These are phyloP conservation scores for Mesochorus sp. DNA, from an alignment of 2,888 invertebrate genomes.

Conservation along the genomic window DNA sequence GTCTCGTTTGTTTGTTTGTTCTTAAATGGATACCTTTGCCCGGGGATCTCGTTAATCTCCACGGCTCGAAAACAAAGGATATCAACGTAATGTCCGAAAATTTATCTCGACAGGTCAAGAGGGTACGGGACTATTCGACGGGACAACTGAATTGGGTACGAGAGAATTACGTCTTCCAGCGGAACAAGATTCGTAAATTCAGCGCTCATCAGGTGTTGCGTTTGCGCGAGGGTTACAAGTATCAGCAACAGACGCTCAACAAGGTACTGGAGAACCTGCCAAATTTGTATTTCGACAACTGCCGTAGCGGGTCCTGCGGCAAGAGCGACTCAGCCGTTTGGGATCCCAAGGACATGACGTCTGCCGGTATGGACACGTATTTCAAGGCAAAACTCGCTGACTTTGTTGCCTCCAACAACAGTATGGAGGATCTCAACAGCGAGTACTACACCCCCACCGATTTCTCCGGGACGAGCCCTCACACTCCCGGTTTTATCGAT, in stretches of 20 bases:
- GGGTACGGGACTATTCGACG: constrained; percentile 95
- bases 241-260: constrained; percentile 96
- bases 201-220: constrained; percentile 95
- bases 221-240: constrained; percentile 95
- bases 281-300: constrained; percentile 95
- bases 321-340: constrained; percentile 89
- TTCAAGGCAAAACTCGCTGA: constrained; percentile 87
- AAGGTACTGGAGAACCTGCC: constrained; percentile 97
- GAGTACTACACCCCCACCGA: constrained; percentile 93
- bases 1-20: too few relatives aligned
- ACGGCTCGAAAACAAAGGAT: not conserved
- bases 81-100: constrained; percentile 27
- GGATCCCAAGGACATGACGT: constrained; percentile 84
- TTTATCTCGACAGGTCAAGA: constrained; percentile 87
- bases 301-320: constrained; percentile 92
- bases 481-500: constrained; percentile 79
- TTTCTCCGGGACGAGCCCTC: constrained; percentile 83
- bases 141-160: constrained; percentile 96
- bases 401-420: constrained; percentile 83
- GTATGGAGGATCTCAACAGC: constrained; percentile 84
- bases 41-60: too few relatives aligned
- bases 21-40: too few relatives aligned
- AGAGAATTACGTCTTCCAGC: constrained; percentile 97
- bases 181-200: constrained; percentile 96
- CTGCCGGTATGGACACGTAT: constrained; percentile 84